Base-by-base conservation (phyloP, 2,888 invertebrate species). In the Trachelus tabidus region DNA sequence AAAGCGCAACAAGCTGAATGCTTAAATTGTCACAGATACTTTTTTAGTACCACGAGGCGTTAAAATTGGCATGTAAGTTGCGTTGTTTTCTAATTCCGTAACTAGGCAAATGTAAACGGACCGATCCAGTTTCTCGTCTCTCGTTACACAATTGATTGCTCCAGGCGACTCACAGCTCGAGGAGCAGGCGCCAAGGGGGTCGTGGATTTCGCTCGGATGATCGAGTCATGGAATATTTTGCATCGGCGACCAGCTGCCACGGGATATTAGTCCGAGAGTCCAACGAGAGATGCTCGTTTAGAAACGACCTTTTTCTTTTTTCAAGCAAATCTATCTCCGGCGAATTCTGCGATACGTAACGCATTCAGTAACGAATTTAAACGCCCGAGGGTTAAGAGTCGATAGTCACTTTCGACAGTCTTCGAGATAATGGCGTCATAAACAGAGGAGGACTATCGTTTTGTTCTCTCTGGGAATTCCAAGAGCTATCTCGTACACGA, bases 101-200 rank as follows among this genome's bases (percentile, higher is more conserved):
- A 77, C 68, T 74, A 75, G 74, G 74, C 77, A 31, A 74, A 77
- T 74, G 35, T 75, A 75, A 73, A 77, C 74, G 35, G 23, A 11
- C 68, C 69, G 77, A 75, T 77, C 77, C 74, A 77, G 77, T 77
- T 77, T 77, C 75, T 75, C 30, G 74, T 35, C 12, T 35, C 33
- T 6, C 31, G n/a, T 76, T 73, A 76, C 77, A 75, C 74, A 74
- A 77, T 68, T 33, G 15, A 74, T 69, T 37, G 77, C 74, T 69
- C 35, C 11, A 71, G 71, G 71, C 71, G 15, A 71, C 4, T 34
- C 31, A 15, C 0, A 11, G 71, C 34, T 1, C 12, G 71, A 23
- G 40, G 40, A 6, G 23, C 23, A 56, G 23, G 23, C 40, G 40
- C 9, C 40, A 56, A 56, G 23, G 40, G 40, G 40, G 2, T 9